These are phyloP conservation scores for Eunapius fragilis DNA, from an alignment of 37 sponge, comb jelly and placozoan genomes.

Conservation along the genomic window DNA sequence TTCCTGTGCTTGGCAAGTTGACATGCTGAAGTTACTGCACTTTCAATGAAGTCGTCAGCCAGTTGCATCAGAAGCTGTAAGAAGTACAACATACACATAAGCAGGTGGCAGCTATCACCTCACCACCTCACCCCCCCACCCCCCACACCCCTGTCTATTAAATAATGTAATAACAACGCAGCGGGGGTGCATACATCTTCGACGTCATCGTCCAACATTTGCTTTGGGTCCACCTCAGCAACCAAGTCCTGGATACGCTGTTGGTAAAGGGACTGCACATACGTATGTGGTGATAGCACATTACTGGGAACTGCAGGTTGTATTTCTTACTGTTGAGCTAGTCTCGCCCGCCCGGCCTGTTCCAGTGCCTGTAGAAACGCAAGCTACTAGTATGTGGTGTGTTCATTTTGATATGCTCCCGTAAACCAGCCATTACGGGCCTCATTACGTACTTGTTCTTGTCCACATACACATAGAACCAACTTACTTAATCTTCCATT, in stretches of 20 bases:
- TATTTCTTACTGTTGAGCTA: neutral
- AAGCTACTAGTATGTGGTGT: no score
- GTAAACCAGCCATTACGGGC: neutral
- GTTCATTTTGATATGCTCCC: no score
- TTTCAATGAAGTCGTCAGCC: slow-evolving; percentile 95
- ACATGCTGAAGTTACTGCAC: slow-evolving; percentile 84
- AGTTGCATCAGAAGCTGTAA: slow-evolving; percentile 80
- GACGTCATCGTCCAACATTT: slow-evolving; percentile 92
- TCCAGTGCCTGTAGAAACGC: neutral
- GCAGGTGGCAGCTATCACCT: no score
- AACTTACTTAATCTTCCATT: neutral
- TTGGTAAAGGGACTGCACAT: slow-evolving; percentile 51
- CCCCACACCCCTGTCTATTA: no score
- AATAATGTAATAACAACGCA: no score
- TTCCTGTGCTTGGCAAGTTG: slow-evolving; percentile 90
- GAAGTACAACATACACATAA: no score
- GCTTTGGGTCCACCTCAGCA: slow-evolving; percentile 82
- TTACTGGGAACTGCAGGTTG: neutral
- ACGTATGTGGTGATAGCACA: neutral
- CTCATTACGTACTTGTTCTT: neutral
- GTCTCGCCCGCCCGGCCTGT: neutral
- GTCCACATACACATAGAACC: neutral
- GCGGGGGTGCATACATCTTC: slow-evolving; percentile 89
- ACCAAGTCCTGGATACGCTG: slow-evolving; percentile 80
- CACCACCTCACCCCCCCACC: no score